phyloP scores from a whole-genome alignment of 2,113 vertebrate genomes.

The Tragelaphus imberbis region DNA sequence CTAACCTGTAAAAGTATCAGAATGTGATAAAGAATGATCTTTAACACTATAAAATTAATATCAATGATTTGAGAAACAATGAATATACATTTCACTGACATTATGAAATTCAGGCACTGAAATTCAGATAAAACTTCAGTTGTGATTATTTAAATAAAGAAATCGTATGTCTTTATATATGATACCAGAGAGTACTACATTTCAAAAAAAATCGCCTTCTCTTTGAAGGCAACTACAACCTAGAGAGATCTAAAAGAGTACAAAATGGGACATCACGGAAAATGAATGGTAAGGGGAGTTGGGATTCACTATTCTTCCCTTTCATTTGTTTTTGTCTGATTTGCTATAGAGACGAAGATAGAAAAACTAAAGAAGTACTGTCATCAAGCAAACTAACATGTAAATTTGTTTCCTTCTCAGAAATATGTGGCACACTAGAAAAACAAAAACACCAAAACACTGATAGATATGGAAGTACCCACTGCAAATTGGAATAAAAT shows the following conservation, averaged over 20 bases:
- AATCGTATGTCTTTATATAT: background rate
- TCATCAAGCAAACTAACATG: background rate
- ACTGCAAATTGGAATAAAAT: background rate
- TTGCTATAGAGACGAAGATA: background rate
- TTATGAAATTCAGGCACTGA: background rate
- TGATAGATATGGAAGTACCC: background rate
- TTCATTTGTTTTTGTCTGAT: background rate
- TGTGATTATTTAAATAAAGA: background rate
- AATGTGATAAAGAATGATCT: background rate
- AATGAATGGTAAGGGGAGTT: background rate
- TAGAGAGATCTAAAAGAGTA: background rate
- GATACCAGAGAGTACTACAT: background rate
- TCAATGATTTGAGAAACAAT: constrained; percentile 37
- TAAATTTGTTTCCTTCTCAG: background rate
- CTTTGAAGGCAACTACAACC: background rate
- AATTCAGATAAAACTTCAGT: background rate
- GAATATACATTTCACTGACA: constrained; percentile 31
- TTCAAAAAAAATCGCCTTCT: background rate
- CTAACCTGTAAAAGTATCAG: constrained; percentile 38
- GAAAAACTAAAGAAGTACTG: background rate
- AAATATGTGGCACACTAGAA: background rate
- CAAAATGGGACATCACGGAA: background rate
- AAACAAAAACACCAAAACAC: background rate
- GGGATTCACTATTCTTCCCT: background rate
- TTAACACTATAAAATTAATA: constrained; percentile 6